These are phyloP conservation scores for Microplitis deprimator DNA, from an alignment of 2,888 invertebrate genomes.

Conservation along the genomic window DNA sequence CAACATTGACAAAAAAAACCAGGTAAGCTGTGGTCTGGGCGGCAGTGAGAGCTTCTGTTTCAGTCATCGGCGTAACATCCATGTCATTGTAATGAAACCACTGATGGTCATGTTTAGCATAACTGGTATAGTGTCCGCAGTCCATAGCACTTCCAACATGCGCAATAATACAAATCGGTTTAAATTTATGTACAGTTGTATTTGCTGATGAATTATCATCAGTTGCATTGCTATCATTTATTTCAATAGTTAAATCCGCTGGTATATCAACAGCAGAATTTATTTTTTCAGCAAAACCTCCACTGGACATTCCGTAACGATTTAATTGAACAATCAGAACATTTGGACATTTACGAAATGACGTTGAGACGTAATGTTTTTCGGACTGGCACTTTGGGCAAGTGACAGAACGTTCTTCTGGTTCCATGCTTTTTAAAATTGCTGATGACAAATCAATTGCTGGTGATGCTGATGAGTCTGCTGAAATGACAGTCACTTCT, in stretches of 20 bases:
- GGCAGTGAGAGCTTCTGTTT: slow-evolving; percentile 57
- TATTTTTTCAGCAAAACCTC: slow-evolving; percentile 60
- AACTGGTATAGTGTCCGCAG: slow-evolving; percentile 65
- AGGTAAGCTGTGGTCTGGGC: slow-evolving; percentile 62
- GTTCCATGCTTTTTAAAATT: slow-evolving; percentile 56
- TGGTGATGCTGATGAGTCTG: slow-evolving; percentile 30
- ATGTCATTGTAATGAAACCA: slow-evolving; percentile 65
- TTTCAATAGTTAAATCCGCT: slow-evolving; percentile 47
- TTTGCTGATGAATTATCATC: neutral
- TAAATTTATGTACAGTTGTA: slow-evolving; percentile 47
- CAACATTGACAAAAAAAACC: slow-evolving; percentile 58
- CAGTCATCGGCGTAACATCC: slow-evolving; percentile 57
- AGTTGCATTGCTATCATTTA: slow-evolving; percentile 26
- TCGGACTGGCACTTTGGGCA: slow-evolving; percentile 60
- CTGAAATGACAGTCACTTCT: neutral
- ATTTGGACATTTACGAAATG: slow-evolving; percentile 59
- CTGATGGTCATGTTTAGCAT: slow-evolving; percentile 58
- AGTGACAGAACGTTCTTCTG: slow-evolving; percentile 58
- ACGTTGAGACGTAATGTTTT: slow-evolving; percentile 56
- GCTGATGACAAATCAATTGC: slow-evolving; percentile 53
- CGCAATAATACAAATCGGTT: slow-evolving; percentile 61
- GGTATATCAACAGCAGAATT: slow-evolving; percentile 59
- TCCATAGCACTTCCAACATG: slow-evolving; percentile 64
- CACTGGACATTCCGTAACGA: slow-evolving; percentile 59
- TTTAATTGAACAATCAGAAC: slow-evolving; percentile 61